Evolutionary conservation across 2,888 invertebrate genomes (phyloP), one percentile per base, ranked within the genome.

Genomic region (Leucophenga maculata): DNA sequence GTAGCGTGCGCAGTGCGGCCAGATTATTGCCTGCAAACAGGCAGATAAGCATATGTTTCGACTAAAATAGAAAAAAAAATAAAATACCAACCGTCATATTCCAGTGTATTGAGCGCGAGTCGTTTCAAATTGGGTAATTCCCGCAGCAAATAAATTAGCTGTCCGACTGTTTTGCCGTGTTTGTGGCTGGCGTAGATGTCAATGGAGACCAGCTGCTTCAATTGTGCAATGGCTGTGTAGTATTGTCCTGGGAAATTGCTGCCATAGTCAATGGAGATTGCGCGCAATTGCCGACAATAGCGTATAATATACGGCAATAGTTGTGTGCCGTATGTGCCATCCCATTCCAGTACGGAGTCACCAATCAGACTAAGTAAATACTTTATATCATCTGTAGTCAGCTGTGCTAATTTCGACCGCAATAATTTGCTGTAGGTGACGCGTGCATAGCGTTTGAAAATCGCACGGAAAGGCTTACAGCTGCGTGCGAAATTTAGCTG

Each of bases 401-500:
- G 16, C 16, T 14, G 16, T 6, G 1, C 13, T 6, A n/a, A 11
- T 13, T 6, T 50, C 6, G 50, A 16, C n/a, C 3, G 2, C n/a
- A 50, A 50, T 2, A 50, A 13, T 13, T 39, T 39, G 3, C 11
- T 39, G 16, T 50, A 50, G 14, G 3, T 13, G 13, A 50, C 50
- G 1, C 13, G 14, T 50, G 50, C 18, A 16, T 50, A 16, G 1
- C 18, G n/a, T 16, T 16, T 50, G 16, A 50, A 50, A 4, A 50
- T 18, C 3, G 50, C 50, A 16, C 16, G n/a, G n/a, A 50, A 50
- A 16, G 13, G 6, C 1, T 3, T 6, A 50, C 50, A 50, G n/a
- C n/a, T 18, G 50, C 50, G 50, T 16, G 50, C 50, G 16, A 50
- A 50, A 50, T 50, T 50, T 50, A 50, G n/a, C 16, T 50, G 50